Evolutionary conservation across 1,140 invertebrate species (phyloP), one percentile per base, ranked within the genome.

Genomic region (Pseudomyrmex pallidus): DNA sequence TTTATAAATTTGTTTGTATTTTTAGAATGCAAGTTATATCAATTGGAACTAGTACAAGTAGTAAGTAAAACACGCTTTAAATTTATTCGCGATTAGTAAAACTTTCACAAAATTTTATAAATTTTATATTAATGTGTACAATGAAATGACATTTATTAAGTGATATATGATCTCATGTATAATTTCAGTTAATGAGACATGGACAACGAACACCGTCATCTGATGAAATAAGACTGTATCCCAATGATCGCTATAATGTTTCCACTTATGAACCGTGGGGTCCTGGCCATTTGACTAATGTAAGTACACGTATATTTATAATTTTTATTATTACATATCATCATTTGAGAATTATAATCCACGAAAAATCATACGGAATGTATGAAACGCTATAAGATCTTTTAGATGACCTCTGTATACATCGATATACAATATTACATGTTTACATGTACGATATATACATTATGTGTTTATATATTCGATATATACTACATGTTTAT

Each of bases 181-280:
- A 35, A 35, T 72, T 17, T 0, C 73, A 95, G 95, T 50, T 95
- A 17, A 95, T 95, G 90, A 95, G 95, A 44, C 95, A 95, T 89
- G 95, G 95, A 50, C 94, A 95, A 86, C 94, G 95, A 44, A 95
- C 95, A 5, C 95, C 95, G 0, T 92, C 92, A 76, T 85, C 92
- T 73, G 90, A 88, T 35, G 95, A 35, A 35, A 35, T 35, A 35
- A 35, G 95, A 90, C 92, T 94, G 88, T 93, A 94, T 66, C 94
- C 95, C 3, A 94, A 94, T 73, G 94, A 95, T 35, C 64, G 80
- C 5, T 93, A 94, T 74, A 88, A 93, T 63, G 2, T 22, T 8
- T 73, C 85, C 4, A 10, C 7, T 35, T 90, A 89, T 25, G 78
- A 86, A 20, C 95, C 95, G 35, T 94, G 94, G 88, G 94, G 94